These are phyloP conservation scores for Nephrotoma appendiculata DNA, from an alignment of 2,888 invertebrate species.

Conservation along the genomic window DNA sequence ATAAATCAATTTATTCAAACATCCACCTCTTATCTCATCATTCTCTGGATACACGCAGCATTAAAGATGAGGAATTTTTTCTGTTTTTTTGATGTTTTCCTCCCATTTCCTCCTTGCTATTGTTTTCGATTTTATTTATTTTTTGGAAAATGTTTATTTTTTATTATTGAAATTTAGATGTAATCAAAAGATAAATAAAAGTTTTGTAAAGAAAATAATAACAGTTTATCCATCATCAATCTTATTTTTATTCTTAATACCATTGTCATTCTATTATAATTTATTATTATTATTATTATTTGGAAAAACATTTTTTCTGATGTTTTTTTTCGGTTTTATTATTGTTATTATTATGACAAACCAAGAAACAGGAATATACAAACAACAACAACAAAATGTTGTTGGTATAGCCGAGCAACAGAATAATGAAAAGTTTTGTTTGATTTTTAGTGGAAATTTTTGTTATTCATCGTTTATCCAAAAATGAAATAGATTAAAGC, in stretches of 20 bases:
- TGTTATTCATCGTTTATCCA: neutral
- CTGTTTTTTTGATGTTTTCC: neutral
- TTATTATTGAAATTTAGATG: neutral
- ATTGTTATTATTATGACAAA: neutral
- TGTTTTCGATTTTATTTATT: neutral
- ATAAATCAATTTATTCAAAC: neutral
- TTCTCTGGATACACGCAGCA: neutral
- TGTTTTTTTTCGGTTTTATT: neutral
- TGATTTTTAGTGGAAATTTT: neutral
- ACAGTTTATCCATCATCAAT: neutral
- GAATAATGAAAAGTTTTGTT: neutral
- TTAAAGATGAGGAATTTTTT: neutral
- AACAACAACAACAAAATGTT: neutral
- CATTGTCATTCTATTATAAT: neutral
- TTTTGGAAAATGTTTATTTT: neutral
- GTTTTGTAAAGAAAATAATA: neutral
- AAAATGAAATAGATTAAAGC: neutral
- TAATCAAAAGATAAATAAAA: neutral
- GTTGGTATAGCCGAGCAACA: neutral
- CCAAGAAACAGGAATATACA: neutral
- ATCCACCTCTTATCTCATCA: neutral
- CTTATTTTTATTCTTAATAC: neutral
- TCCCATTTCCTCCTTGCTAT: neutral
- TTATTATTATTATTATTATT: neutral
- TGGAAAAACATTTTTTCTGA: neutral